phyloP scores from a whole-genome alignment of 2,888 invertebrate species.

The Vannuccia rotundouncinata region DNA sequence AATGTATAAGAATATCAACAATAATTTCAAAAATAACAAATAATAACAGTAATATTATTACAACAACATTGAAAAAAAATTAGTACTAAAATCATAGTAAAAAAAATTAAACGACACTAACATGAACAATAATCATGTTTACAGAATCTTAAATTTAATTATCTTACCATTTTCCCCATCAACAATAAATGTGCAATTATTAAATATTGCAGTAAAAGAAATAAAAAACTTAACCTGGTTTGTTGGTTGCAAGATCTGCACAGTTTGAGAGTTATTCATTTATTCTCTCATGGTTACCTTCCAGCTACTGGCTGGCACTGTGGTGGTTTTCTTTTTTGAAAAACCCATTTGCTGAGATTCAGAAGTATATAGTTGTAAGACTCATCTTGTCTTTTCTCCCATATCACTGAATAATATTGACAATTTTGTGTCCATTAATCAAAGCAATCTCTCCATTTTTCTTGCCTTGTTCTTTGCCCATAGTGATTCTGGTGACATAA shows the following conservation, averaged over 20 bases:
- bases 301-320: neutral
- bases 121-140: constrained; percentile 9
- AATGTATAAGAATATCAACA: no score
- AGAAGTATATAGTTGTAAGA: neutral
- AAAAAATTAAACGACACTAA: constrained; percentile 10
- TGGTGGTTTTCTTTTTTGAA: neutral
- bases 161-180: neutral
- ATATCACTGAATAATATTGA: neutral
- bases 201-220: neutral
- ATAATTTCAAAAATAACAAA: no score
- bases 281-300: neutral
- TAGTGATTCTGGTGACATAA: constrained; percentile 1
- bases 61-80: constrained; percentile 3
- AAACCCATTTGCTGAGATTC: constrained; percentile 9
- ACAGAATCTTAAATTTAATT: constrained; percentile 5
- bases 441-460: neutral
- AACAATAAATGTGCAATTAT: neutral
- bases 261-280: constrained; percentile 7
- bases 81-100: neutral
- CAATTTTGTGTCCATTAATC: neutral
- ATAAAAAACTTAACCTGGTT: neutral
- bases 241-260: neutral
- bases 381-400: neutral
- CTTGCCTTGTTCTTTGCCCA: constrained; percentile 14
- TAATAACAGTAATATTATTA: neutral